Evolutionary conservation across 2,888 invertebrate species (phyloP).

Genomic region (Agonopterix alstromeriana): DNA sequence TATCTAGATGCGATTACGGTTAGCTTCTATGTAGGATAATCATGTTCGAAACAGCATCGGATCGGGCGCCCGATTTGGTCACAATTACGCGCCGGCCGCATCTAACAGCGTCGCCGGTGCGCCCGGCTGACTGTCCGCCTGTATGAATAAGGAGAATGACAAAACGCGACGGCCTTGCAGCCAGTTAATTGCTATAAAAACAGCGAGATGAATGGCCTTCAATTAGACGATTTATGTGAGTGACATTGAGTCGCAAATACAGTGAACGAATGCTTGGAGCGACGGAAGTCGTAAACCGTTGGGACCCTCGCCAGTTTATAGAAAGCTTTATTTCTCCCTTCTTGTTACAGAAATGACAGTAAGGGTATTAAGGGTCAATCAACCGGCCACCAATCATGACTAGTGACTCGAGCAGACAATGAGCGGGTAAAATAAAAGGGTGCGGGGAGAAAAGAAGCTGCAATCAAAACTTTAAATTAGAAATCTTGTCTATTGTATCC

Average conservation of each 20-base stretch:
- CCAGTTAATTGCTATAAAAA: slow-evolving; percentile 43
- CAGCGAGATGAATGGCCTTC: slow-evolving; percentile 16
- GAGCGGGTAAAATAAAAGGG: slow-evolving; percentile 4
- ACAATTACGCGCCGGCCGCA: slow-evolving; percentile 23
- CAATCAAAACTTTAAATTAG: slow-evolving; percentile 49
- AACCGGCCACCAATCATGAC: not conserved
- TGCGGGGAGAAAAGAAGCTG: slow-evolving; percentile 13
- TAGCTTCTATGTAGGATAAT: slow-evolving; percentile 26
- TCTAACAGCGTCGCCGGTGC: slow-evolving; percentile 1
- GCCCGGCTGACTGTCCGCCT: slow-evolving; percentile 1
- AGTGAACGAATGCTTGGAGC: slow-evolving; percentile 2
- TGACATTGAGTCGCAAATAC: slow-evolving; percentile 6
- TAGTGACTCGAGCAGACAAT: slow-evolving; percentile 2
- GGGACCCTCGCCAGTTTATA: slow-evolving; percentile 37
- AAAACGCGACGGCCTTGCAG: slow-evolving; percentile 38
- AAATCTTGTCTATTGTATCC: slow-evolving; percentile 33
- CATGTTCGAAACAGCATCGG: slow-evolving; percentile 20
- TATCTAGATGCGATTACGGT: slow-evolving; percentile 24
- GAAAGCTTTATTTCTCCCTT: slow-evolving; percentile 41
- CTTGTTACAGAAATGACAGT: slow-evolving; percentile 11
- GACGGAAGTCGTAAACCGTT: slow-evolving; percentile 50
- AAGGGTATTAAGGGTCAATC: slow-evolving; percentile 1
- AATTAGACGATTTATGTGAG: slow-evolving; percentile 11
- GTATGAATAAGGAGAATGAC: slow-evolving; percentile 20
- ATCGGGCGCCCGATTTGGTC: slow-evolving; percentile 33